Evolutionary conservation across 1,140 invertebrate genomes (phyloP), one percentile per base, ranked within the genome.

Genomic region (Drosophila nebulosa): DNA sequence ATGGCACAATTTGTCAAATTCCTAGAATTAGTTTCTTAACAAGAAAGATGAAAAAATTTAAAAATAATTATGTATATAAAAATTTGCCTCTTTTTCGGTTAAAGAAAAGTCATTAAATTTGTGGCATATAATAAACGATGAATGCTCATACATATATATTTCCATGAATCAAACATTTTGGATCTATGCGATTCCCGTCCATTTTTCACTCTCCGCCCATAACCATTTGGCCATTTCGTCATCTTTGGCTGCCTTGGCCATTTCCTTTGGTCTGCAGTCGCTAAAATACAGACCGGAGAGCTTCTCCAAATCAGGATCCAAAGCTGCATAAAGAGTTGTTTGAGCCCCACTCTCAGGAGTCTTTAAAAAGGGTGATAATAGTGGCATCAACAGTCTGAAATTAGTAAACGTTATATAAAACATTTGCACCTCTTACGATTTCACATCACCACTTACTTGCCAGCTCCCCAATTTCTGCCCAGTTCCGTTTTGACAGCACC

Each of bases 401-500:
- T n/a, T n/a, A n/a, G n/a, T n/a, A n/a, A n/a, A n/a, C n/a, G n/a
- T n/a, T n/a, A n/a, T n/a, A n/a, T n/a, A n/a, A n/a, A n/a, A n/a
- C n/a, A n/a, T n/a, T n/a, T n/a, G n/a, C n/a, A n/a, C n/a, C n/a
- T n/a, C n/a, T n/a, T n/a, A n/a, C n/a, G n/a, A n/a, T n/a, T n/a
- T n/a, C n/a, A n/a, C n/a, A n/a, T n/a, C n/a, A n/a, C n/a, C n/a
- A n/a, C n/a, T 26, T 36, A 32, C 16, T 18, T 30, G 32, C 52
- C 12, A 12, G 18, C 12, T 10, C 10, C 12, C 18, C 16, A 32
- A 4, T 98, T 94, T 3, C 96, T 92, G 10, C 94, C 94, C 32
- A 98, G 93, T 61, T 96, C 94, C 10, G 97, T 98, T 89, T 95
- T 94, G 0, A 96, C 95, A 64, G 97, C 92, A 21, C 97, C 97